A percentile compares a stretch with the other conserved stretches of the same genome.
phyloP scores from a whole-genome alignment of 2,888 invertebrate species.

The Drosophila incognita region DNA sequence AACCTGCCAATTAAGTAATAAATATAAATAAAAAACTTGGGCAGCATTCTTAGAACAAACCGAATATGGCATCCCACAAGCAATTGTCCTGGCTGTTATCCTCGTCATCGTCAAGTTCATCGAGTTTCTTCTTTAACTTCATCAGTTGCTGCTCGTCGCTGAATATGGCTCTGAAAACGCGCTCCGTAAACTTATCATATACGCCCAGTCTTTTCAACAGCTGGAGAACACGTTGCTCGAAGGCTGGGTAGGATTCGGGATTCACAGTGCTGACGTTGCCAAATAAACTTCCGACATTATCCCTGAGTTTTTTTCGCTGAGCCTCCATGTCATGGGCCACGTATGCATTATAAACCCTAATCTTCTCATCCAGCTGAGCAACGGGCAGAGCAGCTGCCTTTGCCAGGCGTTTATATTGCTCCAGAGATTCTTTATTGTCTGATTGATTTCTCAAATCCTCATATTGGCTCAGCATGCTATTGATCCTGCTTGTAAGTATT shows the following conservation, averaged over 20 bases:
- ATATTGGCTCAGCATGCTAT: slow-evolving; percentile 11
- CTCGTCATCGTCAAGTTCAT: slow-evolving; percentile 38
- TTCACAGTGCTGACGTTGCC: not conserved
- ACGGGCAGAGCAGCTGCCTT: slow-evolving; percentile 40
- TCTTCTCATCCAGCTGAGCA: slow-evolving; percentile 49
- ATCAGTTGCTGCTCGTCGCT: slow-evolving; percentile 43
- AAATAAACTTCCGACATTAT: too few species aligned
- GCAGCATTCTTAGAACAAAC: slow-evolving; percentile 22
- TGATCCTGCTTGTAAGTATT: slow-evolving; percentile 52
- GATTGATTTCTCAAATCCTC: not conserved
- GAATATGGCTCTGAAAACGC: slow-evolving; percentile 51
- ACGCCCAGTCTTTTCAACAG: slow-evolving; percentile 43
- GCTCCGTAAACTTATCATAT: slow-evolving; percentile 30
- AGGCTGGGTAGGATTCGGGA: not conserved
- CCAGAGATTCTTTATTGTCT: slow-evolving; percentile 1
- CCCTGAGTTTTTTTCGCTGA: not conserved
- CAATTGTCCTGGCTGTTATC: slow-evolving; percentile 6
- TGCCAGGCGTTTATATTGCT: slow-evolving; percentile 22
- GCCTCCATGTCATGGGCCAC: not conserved
- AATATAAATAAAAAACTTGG: not conserved
- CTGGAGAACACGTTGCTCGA: slow-evolving; percentile 32
- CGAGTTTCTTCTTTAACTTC: slow-evolving; percentile 41
- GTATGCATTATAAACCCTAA: slow-evolving; percentile 31
- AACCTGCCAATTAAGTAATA: not conserved
- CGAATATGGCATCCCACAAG: slow-evolving; percentile 52